Conservation (phyloP, 2,888 invertebrate species). For the Ectropis crepuscularia region DNA sequence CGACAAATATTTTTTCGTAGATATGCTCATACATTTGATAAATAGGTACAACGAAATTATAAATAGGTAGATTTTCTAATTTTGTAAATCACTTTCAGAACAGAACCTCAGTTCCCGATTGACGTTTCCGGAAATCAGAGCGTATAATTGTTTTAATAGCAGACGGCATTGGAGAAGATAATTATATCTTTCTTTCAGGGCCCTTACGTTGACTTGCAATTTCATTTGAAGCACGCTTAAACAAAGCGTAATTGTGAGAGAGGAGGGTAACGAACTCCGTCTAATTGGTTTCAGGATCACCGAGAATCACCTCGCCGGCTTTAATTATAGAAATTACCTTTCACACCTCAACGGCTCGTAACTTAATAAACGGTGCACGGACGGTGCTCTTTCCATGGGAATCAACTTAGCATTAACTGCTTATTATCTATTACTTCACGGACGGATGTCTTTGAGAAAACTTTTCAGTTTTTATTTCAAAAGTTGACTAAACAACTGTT, state of each 20-base stretch:
- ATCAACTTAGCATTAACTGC: conserved; percentile 16
- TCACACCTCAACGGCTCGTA: conserved; percentile 22
- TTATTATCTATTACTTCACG: conserved; percentile 8
- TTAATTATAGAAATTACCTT: conserved; percentile 32
- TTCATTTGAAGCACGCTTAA: conserved; percentile 17
- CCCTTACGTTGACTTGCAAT: conserved; percentile 11
- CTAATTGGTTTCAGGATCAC: conserved; percentile 27
- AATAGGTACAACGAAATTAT: too few species aligned
- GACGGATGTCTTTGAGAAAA: background rate
- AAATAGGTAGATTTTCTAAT: background rate
- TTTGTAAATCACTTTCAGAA: background rate
- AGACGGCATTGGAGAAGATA: background rate
- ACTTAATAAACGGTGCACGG: conserved; percentile 21
- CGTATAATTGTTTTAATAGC: background rate
- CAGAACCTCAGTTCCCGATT: too few species aligned
- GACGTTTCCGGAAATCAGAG: background rate
- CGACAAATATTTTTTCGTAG: too few species aligned
- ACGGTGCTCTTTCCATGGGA: conserved; percentile 10
- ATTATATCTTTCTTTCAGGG: conserved; percentile 8
- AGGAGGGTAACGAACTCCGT: conserved; percentile 5
- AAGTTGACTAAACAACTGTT: too few species aligned
- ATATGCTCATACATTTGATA: too few species aligned
- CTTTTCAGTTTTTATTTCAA: background rate
- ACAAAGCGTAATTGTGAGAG: conserved; percentile 16
- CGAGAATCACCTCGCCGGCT: conserved; percentile 20